Conservation (phyloP, 2,797 vertebrate genomes). For the Typhlichthys eigenmanni region DNA sequence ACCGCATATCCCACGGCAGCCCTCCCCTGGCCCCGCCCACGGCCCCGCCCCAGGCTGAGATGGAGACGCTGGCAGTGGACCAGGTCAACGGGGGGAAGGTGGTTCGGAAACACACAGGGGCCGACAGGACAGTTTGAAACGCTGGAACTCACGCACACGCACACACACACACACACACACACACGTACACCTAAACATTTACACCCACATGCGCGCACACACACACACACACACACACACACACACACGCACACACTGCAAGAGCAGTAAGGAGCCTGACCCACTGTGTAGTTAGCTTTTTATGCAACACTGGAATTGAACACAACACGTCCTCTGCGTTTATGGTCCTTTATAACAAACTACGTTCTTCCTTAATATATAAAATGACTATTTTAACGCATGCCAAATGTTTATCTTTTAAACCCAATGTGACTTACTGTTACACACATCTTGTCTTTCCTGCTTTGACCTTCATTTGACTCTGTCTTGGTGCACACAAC, state of each 20-base stretch:
- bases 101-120: conserved; percentile 87
- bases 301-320: conserved; percentile 69
- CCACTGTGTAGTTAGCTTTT: conserved; percentile 77
- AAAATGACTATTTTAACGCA: conserved; percentile 68
- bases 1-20: conserved; percentile 85
- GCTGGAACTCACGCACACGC: background rate
- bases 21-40: conserved; percentile 61
- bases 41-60: conserved; percentile 72
- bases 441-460: conserved; percentile 45
- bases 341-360: conserved; percentile 50
- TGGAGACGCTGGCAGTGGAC: conserved; percentile 93
- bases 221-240: conserved; percentile 28
- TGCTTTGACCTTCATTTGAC: conserved; percentile 43
- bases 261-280: conserved; percentile 54
- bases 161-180: conserved; percentile 28
- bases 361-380: conserved; percentile 44
- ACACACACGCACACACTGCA: conserved; percentile 31
- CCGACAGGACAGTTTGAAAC: conserved; percentile 95
- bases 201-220: too few relatives aligned
- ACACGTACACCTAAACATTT: too few relatives aligned
- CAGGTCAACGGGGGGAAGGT: conserved; percentile 88
- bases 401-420: conserved; percentile 75
- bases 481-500: conserved; percentile 49
- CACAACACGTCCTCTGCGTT: conserved; percentile 39
- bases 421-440: conserved; percentile 48